These are phyloP conservation scores for Xenops minutus DNA, from an alignment of 2,797 vertebrate species.

Conservation along the genomic window DNA sequence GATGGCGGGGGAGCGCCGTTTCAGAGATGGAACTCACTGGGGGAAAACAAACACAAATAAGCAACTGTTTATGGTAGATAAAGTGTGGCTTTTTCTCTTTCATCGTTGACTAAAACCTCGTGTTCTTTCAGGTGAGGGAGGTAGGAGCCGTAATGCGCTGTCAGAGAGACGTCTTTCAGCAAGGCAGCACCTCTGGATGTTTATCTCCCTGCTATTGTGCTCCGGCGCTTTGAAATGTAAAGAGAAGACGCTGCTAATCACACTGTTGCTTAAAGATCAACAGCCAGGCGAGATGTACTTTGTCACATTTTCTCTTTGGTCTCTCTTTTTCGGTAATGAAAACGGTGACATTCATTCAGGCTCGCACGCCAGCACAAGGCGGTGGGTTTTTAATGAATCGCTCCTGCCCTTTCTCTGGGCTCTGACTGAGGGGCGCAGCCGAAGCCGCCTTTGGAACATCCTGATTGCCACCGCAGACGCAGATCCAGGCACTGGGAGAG, in stretches of 20 bases:
- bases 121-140: slow-evolving; percentile 27
- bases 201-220: slow-evolving; percentile 56
- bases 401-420: slow-evolving; percentile 2
- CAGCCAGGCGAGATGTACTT: slow-evolving; percentile 49
- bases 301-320: slow-evolving; percentile 55
- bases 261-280: slow-evolving; percentile 62
- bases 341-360: slow-evolving; percentile 26
- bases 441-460: neutral
- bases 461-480: neutral
- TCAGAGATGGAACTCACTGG: neutral
- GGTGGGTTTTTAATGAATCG: neutral
- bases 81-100: slow-evolving; percentile 49
- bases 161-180: slow-evolving; percentile 47
- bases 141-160: neutral
- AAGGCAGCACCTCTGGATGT: slow-evolving; percentile 48
- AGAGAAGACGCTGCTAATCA: slow-evolving; percentile 39
- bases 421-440: neutral
- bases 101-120: slow-evolving; percentile 24
- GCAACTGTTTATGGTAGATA: slow-evolving; percentile 29
- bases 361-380: neutral
- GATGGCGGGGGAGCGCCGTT: neutral
- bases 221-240: slow-evolving; percentile 52
- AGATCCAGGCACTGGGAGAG: neutral
- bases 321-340: slow-evolving; percentile 34
- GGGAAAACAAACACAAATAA: slow-evolving; percentile 43